Evolutionary conservation across 2,113 vertebrate genomes (phyloP).

Genomic region (Syrmaticus mikado): DNA sequence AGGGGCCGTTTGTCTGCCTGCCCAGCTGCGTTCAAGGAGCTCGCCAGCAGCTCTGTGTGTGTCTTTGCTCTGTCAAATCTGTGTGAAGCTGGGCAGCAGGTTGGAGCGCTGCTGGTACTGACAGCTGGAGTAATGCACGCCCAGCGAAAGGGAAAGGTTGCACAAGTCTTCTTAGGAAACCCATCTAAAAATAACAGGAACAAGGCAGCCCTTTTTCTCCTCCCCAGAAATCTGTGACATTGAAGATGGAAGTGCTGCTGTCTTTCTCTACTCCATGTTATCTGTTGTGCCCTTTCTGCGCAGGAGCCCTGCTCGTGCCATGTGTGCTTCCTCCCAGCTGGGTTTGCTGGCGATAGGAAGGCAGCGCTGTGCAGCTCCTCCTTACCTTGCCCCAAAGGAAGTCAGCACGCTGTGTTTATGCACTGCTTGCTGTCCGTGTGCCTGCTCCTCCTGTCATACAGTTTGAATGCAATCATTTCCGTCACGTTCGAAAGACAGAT

Average conservation of each 20-base stretch:
- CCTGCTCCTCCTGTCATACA: not conserved
- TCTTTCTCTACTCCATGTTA: not conserved
- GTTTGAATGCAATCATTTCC: not conserved
- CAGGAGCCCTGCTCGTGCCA: accelerated
- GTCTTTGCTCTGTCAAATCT: not conserved
- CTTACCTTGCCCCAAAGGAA: not conserved
- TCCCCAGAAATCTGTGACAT: not conserved
- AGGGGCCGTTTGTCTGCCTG: not conserved
- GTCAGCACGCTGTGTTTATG: not conserved
- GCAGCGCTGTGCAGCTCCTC: not conserved
- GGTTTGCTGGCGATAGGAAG: not conserved
- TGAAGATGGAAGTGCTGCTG: accelerated
- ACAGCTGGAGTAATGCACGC: too few species aligned
- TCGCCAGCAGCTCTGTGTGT: too few species aligned
- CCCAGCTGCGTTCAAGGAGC: not conserved
- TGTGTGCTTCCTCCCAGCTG: too few species aligned
- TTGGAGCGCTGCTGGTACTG: not conserved
- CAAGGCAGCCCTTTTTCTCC: too few species aligned
- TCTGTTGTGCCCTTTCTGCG: not conserved
- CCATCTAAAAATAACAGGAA: not conserved
- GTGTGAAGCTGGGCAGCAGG: not conserved
- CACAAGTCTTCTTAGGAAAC: not conserved
- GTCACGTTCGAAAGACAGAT: not conserved
- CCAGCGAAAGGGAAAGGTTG: accelerated
- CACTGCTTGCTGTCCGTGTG: not conserved